phyloP scores from a whole-genome alignment of 35 echinoderm and acorn worm genomes.

The Holothuria glaberrima region DNA sequence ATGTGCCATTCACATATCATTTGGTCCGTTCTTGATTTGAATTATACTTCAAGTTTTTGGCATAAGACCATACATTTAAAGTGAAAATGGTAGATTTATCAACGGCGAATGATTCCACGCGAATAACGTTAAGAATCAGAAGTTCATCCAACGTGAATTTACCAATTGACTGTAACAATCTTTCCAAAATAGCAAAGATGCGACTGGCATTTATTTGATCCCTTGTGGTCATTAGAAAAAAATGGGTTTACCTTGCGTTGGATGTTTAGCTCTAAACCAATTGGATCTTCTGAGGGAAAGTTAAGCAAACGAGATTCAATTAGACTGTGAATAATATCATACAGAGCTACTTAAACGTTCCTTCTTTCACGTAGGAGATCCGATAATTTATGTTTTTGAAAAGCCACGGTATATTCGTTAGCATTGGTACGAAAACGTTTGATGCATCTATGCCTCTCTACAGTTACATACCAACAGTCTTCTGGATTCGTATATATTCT shows the following conservation, averaged over 20 bases:
- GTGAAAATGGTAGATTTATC: not conserved
- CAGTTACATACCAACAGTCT: not conserved
- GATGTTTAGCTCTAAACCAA: slow-evolving; percentile 31
- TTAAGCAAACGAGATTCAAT: not conserved
- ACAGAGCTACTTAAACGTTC: not conserved
- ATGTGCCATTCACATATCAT: not conserved
- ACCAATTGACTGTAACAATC: slow-evolving; percentile 6
- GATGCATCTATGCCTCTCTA: not conserved
- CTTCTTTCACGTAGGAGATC: not conserved
- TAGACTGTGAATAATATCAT: slow-evolving; percentile 25
- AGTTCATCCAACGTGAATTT: not conserved
- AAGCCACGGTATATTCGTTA: not conserved
- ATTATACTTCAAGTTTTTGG: not conserved
- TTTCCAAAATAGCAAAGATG: not conserved
- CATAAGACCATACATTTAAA: not conserved
- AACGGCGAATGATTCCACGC: not conserved
- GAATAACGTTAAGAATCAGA: not conserved
- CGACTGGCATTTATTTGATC: slow-evolving; percentile 22
- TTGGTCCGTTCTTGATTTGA: not conserved
- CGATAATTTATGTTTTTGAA: not conserved
- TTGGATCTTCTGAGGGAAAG: not conserved
- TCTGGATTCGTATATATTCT: not conserved
- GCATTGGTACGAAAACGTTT: too few species aligned
- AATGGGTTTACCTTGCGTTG: too few species aligned
- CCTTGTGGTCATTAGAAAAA: not conserved